Base-by-base conservation (phyloP, 2,797 vertebrate genomes). In the Cynodonichthys magdalenae region DNA sequence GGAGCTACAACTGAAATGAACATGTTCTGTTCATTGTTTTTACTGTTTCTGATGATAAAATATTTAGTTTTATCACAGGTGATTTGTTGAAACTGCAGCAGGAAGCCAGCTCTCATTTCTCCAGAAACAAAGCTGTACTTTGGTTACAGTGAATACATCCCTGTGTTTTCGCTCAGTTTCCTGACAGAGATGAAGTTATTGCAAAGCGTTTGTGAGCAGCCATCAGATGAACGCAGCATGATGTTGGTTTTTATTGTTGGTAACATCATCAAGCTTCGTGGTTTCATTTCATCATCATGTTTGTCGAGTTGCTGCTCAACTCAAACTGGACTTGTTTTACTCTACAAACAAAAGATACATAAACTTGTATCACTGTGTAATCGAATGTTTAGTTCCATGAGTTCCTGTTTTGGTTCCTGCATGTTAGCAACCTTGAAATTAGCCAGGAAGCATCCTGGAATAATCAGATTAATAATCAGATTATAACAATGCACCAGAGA, bases 381-480 rank as follows among this genome's bases (percentile, higher is more conserved):
- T 66, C 42, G 34, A 44, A 56, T 63, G 29, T 59, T 18, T 72
- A 3, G 19, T 49, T n/a, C 42, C 28, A 18, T 15, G 14, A 45
- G 18, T 34, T 75, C 53, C 49, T 69, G 68, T 70, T 83, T 66
- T 56, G 47, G 27, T 42, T 31, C 31, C 54, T 42, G 39, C 24
- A 19, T n/a, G 39, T 64, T 51, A 15, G 62, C 42, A 63, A 48
- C 55, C 63, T 20, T 62, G 47, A 73, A 52, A 65, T 70, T 54
- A 57, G 45, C 46, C 59, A 47, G 34, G 49, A 41, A 70, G 42
- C 56, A 68, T 57, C 66, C 72, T 62, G 64, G 56, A 27, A 28
- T 57, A 19, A 59, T 59, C 36, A 39, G 12, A 42, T 41, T 71
- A 44, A 71, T 71, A 44, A 71, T 67, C 61, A 69, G 55, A 61